Conservation (phyloP, 2,888 invertebrate genomes). For the Phrixothrix hirtus region DNA sequence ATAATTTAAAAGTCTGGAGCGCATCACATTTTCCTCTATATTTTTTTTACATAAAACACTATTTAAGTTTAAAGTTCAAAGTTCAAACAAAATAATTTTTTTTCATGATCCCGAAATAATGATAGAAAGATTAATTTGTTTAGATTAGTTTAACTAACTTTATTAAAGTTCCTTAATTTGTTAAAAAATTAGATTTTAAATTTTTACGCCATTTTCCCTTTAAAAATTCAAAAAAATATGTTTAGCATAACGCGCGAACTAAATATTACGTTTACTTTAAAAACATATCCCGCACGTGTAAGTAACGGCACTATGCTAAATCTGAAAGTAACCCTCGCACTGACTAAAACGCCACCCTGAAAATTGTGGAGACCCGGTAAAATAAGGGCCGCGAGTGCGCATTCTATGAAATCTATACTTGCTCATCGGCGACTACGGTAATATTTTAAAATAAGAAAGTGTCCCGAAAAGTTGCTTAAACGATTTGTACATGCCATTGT, state of each 20-base stretch:
- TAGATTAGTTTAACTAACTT: too few relatives aligned
- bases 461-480: constrained; percentile 28
- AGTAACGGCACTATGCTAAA: constrained; percentile 34
- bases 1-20: constrained; percentile 27
- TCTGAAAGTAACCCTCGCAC: constrained; percentile 36
- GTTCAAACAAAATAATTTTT: constrained; percentile 12
- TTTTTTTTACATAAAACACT: constrained; percentile 13
- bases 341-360: constrained; percentile 42
- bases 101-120: background rate
- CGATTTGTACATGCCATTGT: constrained; percentile 26
- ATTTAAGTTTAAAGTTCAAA: constrained; percentile 10
- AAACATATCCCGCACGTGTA: constrained; percentile 33
- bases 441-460: constrained; percentile 35
- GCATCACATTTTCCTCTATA: constrained; percentile 34
- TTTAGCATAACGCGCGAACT: constrained; percentile 17
- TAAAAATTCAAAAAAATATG: constrained; percentile 10
- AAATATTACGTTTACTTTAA: constrained; percentile 32
- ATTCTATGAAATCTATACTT: constrained; percentile 40
- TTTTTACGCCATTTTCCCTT: constrained; percentile 23
- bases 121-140: background rate
- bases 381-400: constrained; percentile 37
- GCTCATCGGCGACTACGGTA: constrained; percentile 32
- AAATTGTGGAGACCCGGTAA: constrained; percentile 39
- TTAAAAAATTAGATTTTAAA: constrained; percentile 4
- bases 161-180: too few relatives aligned